phyloP scores from a whole-genome alignment of 92 coral and sea anemone genomes.

The Siderastrea siderea region DNA sequence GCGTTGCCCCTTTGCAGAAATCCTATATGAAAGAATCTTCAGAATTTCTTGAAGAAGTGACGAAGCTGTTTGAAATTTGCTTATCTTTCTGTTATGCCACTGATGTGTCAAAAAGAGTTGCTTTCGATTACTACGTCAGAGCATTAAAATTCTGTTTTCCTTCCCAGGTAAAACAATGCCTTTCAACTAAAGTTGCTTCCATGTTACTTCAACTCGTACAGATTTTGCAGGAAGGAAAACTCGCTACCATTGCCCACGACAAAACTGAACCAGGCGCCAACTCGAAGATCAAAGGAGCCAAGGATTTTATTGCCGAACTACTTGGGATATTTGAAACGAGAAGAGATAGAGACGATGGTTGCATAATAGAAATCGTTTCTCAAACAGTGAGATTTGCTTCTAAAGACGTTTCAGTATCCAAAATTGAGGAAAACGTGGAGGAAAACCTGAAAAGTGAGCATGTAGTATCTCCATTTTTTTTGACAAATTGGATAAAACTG shows the following conservation, averaged over 20 bases:
- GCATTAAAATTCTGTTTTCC: constrained; percentile 35
- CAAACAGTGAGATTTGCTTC: no score
- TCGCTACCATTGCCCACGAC: constrained; percentile 1
- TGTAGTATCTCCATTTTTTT: not conserved
- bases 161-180: not conserved
- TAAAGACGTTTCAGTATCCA: not conserved
- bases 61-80: constrained; percentile 16
- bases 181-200: not conserved
- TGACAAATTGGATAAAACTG: constrained; percentile 18
- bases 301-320: not conserved
- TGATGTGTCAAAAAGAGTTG: constrained; percentile 11
- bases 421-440: not conserved
- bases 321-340: no score
- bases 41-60: constrained; percentile 1
- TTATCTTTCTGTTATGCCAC: constrained; percentile 13
- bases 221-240: constrained; percentile 16
- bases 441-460: not conserved
- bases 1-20: not conserved
- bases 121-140: constrained; percentile 14
- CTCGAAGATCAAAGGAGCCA: not conserved
- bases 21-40: not conserved
- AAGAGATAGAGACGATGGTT: no score
- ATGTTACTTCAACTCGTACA: constrained; percentile 35
- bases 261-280: no score
- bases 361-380: no score